Percentiles rank a stretch among this genome's conserved stretches.
These are phyloP conservation scores for Drosophila kohkoa DNA, from an alignment of 1,140 invertebrate genomes.

Conservation along the genomic window DNA sequence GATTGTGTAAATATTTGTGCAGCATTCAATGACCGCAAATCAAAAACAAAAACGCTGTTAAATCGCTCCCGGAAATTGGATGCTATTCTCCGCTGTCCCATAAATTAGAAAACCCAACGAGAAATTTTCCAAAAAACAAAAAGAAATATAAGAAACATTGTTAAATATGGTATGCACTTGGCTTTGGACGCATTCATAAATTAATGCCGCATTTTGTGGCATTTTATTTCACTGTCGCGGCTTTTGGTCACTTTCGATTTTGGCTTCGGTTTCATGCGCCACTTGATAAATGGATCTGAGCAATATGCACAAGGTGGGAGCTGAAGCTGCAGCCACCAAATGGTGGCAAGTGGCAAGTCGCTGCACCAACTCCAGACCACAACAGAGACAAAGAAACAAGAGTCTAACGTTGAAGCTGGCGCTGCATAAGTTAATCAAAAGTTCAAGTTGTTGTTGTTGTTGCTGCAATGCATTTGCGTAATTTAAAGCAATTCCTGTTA, in stretches of 20 bases:
- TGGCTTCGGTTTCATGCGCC: conserved; percentile 45
- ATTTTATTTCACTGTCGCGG: conserved; percentile 65
- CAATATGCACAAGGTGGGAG: conserved; percentile 37
- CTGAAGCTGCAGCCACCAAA: conserved; percentile 39
- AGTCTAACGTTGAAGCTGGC: background rate
- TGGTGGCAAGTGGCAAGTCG: conserved; percentile 2
- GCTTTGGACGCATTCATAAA: conserved; percentile 31
- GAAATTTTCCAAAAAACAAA: conserved; percentile 28
- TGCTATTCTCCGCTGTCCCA: conserved; percentile 21
- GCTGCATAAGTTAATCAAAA: conserved; percentile 76
- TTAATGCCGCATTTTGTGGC: conserved; percentile 34
- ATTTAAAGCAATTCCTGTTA: conserved; percentile 81
- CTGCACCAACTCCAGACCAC: too few relatives aligned
- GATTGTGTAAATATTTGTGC: conserved; percentile 82
- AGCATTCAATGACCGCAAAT: conserved; percentile 54
- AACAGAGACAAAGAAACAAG: background rate
- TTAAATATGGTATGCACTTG: background rate
- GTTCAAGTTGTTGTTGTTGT: conserved; percentile 62
- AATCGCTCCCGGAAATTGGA: conserved; percentile 45
- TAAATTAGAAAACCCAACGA: conserved; percentile 35
- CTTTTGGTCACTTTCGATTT: conserved; percentile 75
- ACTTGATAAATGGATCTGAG: conserved; percentile 64
- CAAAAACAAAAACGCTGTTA: conserved; percentile 24
- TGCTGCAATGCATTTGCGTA: conserved; percentile 66
- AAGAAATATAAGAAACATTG: background rate